Percentiles rank a stretch among this genome's conserved stretches.
These are phyloP conservation scores for Portunus trituberculatus DNA, from an alignment of 1,140 invertebrate species.

Conservation along the genomic window DNA sequence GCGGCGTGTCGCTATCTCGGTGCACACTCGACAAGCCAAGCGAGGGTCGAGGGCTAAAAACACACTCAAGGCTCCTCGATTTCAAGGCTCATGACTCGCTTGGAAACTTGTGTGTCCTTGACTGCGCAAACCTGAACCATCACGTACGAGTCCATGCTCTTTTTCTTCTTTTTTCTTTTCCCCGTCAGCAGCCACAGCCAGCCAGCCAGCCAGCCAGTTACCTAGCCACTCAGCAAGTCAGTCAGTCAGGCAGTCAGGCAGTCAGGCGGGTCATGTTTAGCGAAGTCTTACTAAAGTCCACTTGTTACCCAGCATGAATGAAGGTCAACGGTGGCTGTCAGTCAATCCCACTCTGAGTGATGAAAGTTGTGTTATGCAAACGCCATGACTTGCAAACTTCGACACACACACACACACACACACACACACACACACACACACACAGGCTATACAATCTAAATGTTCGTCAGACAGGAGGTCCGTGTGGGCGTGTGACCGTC, in stretches of 20 bases:
- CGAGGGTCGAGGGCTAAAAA: neutral
- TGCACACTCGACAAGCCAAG: too few species aligned
- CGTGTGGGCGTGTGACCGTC: neutral
- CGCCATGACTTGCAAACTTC: neutral
- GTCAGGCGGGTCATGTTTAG: neutral
- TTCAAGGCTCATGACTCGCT: neutral
- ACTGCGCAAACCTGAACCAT: neutral
- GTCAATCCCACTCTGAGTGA: neutral
- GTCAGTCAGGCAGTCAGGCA: neutral
- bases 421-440: neutral
- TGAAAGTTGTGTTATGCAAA: neutral
- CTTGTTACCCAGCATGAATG: neutral
- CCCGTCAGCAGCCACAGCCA: neutral
- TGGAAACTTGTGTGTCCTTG: neutral
- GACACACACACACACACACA: neutral
- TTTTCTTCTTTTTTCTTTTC: neutral
- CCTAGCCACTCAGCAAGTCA: neutral
- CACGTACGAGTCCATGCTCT: neutral
- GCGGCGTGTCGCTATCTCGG: too few species aligned
- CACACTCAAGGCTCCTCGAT: neutral
- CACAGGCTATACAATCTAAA: neutral
- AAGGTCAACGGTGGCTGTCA: neutral
- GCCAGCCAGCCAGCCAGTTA: neutral
- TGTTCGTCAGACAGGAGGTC: neutral
- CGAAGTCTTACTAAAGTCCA: neutral